Conservation (phyloP, 2,888 invertebrate genomes). For the Rhaphigaster nebulosa region DNA sequence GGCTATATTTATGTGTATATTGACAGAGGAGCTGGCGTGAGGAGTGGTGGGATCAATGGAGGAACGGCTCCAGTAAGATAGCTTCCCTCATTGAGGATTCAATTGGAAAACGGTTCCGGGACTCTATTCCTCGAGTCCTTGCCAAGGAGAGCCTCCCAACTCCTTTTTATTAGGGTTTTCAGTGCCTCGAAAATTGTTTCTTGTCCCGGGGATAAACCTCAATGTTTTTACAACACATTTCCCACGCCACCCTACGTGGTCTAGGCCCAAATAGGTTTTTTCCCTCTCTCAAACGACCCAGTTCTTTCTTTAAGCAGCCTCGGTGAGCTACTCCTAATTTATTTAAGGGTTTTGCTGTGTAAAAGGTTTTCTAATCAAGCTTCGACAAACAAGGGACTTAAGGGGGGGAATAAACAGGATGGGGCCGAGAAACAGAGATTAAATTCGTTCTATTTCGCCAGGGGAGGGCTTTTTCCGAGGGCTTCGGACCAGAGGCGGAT, state of each 20-base stretch:
- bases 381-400: slow-evolving; percentile 50
- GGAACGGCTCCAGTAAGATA: background rate
- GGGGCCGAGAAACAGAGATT: slow-evolving; percentile 53
- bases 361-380: slow-evolving; percentile 58
- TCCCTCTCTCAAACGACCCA: background rate
- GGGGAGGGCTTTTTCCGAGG: background rate
- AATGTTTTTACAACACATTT: slow-evolving; percentile 44
- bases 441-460: slow-evolving; percentile 44
- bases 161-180: slow-evolving; percentile 1
- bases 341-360: slow-evolving; percentile 54
- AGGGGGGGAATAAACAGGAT: slow-evolving; percentile 45
- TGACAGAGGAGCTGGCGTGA: background rate
- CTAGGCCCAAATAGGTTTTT: background rate
- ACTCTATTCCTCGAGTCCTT: background rate
- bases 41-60: background rate
- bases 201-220: slow-evolving; percentile 14
- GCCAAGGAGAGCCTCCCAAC: background rate
- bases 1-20: background rate
- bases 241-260: background rate
- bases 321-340: slow-evolving; percentile 41
- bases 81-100: slow-evolving; percentile 32
- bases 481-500: background rate
- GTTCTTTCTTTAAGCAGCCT: background rate
- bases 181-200: background rate
- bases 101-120: slow-evolving; percentile 48